Evolutionary conservation across 1,140 invertebrate genomes (phyloP).

Genomic region (Neuroterus valhalla): DNA sequence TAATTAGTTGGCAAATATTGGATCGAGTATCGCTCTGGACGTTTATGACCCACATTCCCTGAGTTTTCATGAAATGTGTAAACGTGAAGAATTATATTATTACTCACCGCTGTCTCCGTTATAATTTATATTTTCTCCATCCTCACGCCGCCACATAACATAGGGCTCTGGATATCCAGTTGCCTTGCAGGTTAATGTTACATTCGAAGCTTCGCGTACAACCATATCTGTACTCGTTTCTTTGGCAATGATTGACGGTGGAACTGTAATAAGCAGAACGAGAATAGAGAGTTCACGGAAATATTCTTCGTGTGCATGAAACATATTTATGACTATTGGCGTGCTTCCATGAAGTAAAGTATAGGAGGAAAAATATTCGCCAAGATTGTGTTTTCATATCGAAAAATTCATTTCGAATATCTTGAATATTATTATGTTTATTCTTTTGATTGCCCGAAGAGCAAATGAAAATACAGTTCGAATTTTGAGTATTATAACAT

Average conservation of each 20-base stretch:
- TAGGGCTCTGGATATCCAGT: slow-evolving; percentile 92
- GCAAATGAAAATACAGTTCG: too few species aligned
- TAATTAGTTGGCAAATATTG: too few species aligned
- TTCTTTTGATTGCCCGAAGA: too few species aligned
- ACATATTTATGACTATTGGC: neutral
- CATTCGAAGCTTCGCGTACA: slow-evolving; percentile 90
- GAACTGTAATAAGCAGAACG: slow-evolving; percentile 77
- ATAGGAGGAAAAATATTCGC: too few species aligned
- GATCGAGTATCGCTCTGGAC: too few species aligned
- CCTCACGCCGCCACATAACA: slow-evolving; percentile 92
- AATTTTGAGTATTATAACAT: too few species aligned
- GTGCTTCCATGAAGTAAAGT: neutral
- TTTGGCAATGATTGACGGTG: slow-evolving; percentile 88
- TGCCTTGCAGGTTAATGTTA: slow-evolving; percentile 91
- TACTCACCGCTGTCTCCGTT: slow-evolving; percentile 86
- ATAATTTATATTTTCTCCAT: slow-evolving; percentile 90
- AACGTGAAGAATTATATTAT: neutral
- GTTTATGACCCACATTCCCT: too few species aligned
- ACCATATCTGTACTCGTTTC: slow-evolving; percentile 93
- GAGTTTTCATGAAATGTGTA: too few species aligned
- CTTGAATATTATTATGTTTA: too few species aligned
- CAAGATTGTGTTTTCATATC: too few species aligned
- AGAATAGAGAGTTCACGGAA: neutral
- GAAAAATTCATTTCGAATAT: too few species aligned
- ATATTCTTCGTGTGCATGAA: slow-evolving; percentile 7